Base-by-base conservation (phyloP, 2,797 vertebrate species). In the Enoplosus armatus region DNA sequence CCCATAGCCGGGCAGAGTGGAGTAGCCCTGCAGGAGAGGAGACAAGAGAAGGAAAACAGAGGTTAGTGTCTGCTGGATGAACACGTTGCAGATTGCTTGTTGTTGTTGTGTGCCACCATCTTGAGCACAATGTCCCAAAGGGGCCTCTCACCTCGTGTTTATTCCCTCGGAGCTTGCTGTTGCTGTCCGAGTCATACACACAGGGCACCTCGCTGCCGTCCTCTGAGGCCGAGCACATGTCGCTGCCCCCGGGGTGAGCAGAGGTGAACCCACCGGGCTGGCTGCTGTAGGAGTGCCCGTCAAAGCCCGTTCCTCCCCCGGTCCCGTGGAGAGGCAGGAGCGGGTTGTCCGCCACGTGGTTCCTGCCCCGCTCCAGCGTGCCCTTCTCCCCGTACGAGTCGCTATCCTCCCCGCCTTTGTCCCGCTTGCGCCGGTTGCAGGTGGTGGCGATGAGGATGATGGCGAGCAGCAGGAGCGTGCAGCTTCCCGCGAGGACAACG, bases 361-460 rank as follows among this genome's bases (percentile, higher is more conserved):
- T 95, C 47, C 84, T 82, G 24, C 94, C 94, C 54, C 96, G 95
- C 84, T 98, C 96, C 79, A 96, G 88, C 26, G 95, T 94, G 79
- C 95, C 95, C 85, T 95, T 95, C 90, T 97, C 96, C 64, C 97
- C 90, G 94, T 95, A 91, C 4, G 92, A 92, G 90, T 95, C 93
- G 68, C 93, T 85, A 92, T 96, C 72, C 2, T 94, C 95, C 10
- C 68, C 93, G 83, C 90, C 92, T 79, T 97, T 98, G 87, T 97
- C 96, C 64, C 94, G 95, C 87, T 95, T 97, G 77, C 95, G 96
- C 68, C 95, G 94, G 90, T 97, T 98, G 95, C 98, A 99, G 76
- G 97, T 98, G 89, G 98, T 98, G 84, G 98, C 98, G 0, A 99
- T 99, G 84, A 98, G 95, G 93, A 99, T 97, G 91, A 99, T 99